Evolutionary conservation across 1,140 invertebrate genomes (phyloP).

Genomic region (Ceratina japonica): DNA sequence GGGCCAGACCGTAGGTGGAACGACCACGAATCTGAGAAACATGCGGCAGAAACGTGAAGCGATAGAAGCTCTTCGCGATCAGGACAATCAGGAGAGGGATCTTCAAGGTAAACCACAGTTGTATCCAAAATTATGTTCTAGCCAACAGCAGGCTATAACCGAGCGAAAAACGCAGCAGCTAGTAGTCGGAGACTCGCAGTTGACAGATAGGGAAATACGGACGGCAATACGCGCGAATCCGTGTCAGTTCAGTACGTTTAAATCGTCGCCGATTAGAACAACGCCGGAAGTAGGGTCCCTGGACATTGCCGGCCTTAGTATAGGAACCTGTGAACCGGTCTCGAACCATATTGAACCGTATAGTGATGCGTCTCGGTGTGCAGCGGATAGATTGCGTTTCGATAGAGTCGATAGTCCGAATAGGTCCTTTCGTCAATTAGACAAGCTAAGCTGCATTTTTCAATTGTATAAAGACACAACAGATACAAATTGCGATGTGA

Average conservation of each 20-base stretch:
- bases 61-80: constrained; percentile 70
- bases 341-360: constrained; percentile 50
- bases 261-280: constrained; percentile 57
- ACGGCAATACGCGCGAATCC: constrained; percentile 41
- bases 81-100: constrained; percentile 75
- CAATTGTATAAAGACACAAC: constrained; percentile 72
- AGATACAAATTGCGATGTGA: constrained; percentile 63
- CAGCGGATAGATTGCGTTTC: constrained; percentile 34
- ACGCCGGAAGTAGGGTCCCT: constrained; percentile 50
- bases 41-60: constrained; percentile 69
- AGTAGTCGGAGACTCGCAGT: constrained; percentile 50
- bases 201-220: constrained; percentile 50
- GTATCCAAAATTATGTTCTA: constrained; percentile 69
- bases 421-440: constrained; percentile 62
- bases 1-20: constrained; percentile 68
- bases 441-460: constrained; percentile 74
- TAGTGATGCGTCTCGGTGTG: constrained; percentile 49
- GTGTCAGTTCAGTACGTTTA: constrained; percentile 73
- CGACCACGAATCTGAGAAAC: constrained; percentile 57
- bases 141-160: constrained; percentile 61
- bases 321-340: constrained; percentile 57
- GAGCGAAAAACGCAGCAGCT: constrained; percentile 56
- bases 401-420: constrained; percentile 58
- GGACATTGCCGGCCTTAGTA: constrained; percentile 58
- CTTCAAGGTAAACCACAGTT: constrained; percentile 68